Evolutionary conservation across 1,140 invertebrate species (phyloP), one percentile per base, ranked within the genome.

Genomic region (Polyergus mexicanus): DNA sequence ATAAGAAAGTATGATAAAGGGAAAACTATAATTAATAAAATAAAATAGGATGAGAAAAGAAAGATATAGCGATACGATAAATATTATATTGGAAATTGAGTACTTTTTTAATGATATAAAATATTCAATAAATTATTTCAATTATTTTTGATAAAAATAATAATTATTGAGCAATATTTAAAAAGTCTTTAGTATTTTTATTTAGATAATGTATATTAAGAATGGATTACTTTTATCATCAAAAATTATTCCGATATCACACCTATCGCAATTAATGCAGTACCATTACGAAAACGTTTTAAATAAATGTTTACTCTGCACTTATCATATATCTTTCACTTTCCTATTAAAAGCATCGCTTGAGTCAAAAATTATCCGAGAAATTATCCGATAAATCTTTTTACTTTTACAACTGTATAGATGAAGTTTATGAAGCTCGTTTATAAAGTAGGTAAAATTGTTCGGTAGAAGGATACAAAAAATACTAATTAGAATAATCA

Each of bases 401-500:
- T 63, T 28, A 32, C 10, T 51, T 51, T 47, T 16, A 13, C 3
- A 47, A 13, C 3, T 16, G 44, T 47, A 47, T 47, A 47, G 44
- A 47, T 16, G 44, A n/a, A n/a, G n/a, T n/a, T n/a, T 51, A 51
- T 19, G 4, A 51, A 16, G 1, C 16, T 51, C 8, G 10, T 35
- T n/a, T 19, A 58, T 35, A 16, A 74, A 74, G 5, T 13, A 32
- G 1, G 4, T 51, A 4, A 51, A 51, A 51, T 51, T 51, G 47
- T 51, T 51, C 4, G 0, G 1, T 51, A 16, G 25, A 28, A 63
- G 19, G 19, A 47, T 54, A 51, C 11, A n/a, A 35, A 47, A n/a
- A 44, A 78, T 28, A 47, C 3, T 28, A 51, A 76, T 62, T 41
- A 60, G 35, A 78, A 65, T 65, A 38, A 78, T 80, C 62, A 68